Conservation (phyloP, 2,113 vertebrate genomes). For the Syrmaticus mikado region DNA sequence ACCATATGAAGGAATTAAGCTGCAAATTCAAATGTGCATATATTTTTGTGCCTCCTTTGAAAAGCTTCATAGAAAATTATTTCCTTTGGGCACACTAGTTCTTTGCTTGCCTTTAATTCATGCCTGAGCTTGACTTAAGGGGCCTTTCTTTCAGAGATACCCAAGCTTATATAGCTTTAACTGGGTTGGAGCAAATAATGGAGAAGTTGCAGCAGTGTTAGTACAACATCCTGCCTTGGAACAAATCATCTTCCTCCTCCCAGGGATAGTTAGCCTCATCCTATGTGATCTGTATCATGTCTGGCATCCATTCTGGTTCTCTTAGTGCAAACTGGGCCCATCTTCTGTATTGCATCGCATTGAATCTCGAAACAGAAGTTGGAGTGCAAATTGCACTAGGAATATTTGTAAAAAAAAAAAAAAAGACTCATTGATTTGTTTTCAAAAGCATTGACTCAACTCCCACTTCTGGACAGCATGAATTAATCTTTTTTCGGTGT, state of each 20-base stretch:
- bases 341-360: not conserved
- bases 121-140: not conserved
- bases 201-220: not conserved
- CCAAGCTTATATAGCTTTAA: not conserved
- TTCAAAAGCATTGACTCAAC: not conserved
- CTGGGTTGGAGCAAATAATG: not conserved
- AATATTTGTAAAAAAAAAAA: not conserved
- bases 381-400: not conserved
- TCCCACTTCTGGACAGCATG: fast-evolving
- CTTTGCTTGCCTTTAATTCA: not conserved
- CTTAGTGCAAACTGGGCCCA: not conserved
- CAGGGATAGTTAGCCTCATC: not conserved
- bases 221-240: not conserved
- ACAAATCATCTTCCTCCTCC: not conserved
- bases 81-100: not conserved
- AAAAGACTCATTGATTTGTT: not conserved
- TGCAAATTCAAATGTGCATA: not conserved
- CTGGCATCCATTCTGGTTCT: not conserved
- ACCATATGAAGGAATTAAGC: not conserved
- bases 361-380: not conserved
- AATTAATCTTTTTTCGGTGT: not conserved
- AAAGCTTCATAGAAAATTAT: not conserved
- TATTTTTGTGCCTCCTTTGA: not conserved
- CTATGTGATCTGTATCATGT: fast-evolving
- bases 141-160: not conserved